Evolutionary conservation across 2,797 vertebrate genomes (phyloP).

Genomic region (Margarornis squamiger): DNA sequence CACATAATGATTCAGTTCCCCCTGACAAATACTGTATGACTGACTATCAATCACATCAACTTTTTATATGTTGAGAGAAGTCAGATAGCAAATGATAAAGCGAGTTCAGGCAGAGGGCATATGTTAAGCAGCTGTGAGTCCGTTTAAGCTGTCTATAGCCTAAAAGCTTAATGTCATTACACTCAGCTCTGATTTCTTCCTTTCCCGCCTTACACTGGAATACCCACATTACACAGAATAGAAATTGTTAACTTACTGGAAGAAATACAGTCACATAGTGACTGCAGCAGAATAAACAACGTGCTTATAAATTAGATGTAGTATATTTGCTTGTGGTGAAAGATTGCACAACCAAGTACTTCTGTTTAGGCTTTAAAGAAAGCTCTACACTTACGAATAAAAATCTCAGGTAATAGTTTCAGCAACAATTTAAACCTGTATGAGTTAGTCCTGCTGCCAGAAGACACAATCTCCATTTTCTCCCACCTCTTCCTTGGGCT

Average conservation of each 20-base stretch:
- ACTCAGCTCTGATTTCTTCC: conserved; percentile 21
- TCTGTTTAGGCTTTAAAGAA: background rate
- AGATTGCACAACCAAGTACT: background rate
- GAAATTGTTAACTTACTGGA: background rate
- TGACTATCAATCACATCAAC: conserved; percentile 16
- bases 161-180: conserved; percentile 28
- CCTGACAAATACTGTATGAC: background rate
- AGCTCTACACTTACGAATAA: background rate
- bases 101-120: conserved; percentile 66
- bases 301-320: background rate
- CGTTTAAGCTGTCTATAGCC: conserved; percentile 1
- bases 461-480: background rate
- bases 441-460: background rate
- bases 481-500: background rate
- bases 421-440: background rate
- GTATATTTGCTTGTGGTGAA: background rate
- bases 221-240: background rate
- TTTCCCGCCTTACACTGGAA: background rate
- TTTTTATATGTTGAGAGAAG: conserved; percentile 39
- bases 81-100: conserved; percentile 56
- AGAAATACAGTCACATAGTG: background rate
- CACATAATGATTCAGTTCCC: background rate
- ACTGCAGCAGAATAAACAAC: background rate
- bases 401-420: background rate
- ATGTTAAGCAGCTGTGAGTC: conserved; percentile 63